Evolutionary conservation across 2,113 vertebrate species (phyloP).

Genomic region (Pogona vitticeps): DNA sequence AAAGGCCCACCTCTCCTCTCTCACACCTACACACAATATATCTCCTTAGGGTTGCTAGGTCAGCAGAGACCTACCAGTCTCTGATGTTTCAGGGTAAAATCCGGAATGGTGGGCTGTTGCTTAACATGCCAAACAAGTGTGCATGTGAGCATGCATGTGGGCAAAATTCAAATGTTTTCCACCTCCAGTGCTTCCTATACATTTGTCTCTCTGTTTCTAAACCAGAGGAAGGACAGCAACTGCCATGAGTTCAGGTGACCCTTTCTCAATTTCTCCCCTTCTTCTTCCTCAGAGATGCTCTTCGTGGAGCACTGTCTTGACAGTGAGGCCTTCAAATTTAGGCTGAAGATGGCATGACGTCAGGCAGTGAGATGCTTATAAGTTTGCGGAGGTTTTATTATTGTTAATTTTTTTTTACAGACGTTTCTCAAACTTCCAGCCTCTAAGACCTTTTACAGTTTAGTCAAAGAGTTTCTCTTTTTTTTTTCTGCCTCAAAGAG

Average conservation of each 20-base stretch:
- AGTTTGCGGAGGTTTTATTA: too few species aligned
- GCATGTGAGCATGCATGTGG: too few species aligned
- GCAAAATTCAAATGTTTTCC: background rate
- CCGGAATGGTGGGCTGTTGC: too few species aligned
- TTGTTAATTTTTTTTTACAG: background rate
- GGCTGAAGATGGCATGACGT: background rate
- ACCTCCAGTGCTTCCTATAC: background rate
- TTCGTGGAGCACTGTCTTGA: background rate
- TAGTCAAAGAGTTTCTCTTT: background rate
- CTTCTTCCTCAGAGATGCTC: background rate
- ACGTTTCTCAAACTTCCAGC: background rate
- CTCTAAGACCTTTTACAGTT: background rate
- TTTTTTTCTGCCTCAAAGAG: too few species aligned
- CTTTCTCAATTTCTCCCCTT: background rate
- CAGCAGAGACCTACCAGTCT: too few species aligned
- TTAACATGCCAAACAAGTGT: too few species aligned
- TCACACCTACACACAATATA: too few species aligned
- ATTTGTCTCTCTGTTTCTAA: background rate
- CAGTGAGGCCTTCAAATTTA: background rate
- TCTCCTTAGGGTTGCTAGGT: too few species aligned
- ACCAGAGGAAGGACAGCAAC: background rate
- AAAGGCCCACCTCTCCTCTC: too few species aligned
- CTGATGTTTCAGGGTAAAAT: too few species aligned
- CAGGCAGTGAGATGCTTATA: background rate
- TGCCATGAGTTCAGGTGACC: background rate